Conservation (phyloP, 1,140 invertebrate species). For the Diabrotica undecimpunctata region DNA sequence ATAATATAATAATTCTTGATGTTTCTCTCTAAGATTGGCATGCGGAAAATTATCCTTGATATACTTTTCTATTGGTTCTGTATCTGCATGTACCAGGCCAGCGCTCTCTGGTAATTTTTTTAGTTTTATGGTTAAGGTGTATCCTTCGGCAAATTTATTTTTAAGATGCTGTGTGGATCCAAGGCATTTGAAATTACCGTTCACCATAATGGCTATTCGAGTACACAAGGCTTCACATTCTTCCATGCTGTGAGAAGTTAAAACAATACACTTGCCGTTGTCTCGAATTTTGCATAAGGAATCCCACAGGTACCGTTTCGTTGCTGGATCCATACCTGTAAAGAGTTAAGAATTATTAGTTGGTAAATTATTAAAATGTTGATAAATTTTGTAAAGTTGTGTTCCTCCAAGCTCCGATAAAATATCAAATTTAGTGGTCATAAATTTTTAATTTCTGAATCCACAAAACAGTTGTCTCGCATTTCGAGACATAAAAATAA, state of each 20-base stretch:
- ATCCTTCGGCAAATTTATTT: constrained; percentile 59
- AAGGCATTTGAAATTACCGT: constrained; percentile 70
- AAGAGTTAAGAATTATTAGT: background rate
- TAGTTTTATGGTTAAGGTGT: constrained; percentile 45
- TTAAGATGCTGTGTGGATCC: constrained; percentile 67
- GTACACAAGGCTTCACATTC: constrained; percentile 85
- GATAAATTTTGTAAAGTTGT: too few species aligned
- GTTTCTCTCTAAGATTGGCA: constrained; percentile 58
- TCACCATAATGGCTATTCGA: constrained; percentile 83
- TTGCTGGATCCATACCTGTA: constrained; percentile 76
- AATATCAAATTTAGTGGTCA: too few species aligned
- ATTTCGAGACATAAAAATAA: too few species aligned
- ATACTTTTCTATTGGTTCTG: constrained; percentile 44
- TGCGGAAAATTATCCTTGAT: constrained; percentile 44
- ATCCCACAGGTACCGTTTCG: constrained; percentile 73
- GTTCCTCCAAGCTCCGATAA: too few species aligned
- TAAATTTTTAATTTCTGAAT: too few species aligned
- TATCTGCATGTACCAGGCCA: constrained; percentile 18
- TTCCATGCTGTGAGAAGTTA: constrained; percentile 81
- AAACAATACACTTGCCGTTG: constrained; percentile 65
- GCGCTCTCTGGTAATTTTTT: constrained; percentile 25
- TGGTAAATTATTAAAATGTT: too few species aligned
- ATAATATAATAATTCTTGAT: constrained; percentile 70
- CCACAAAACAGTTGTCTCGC: too few species aligned
- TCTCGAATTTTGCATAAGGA: constrained; percentile 58